Conservation (phyloP, 1,140 invertebrate species). For the Anagrus nilaparvatae region DNA sequence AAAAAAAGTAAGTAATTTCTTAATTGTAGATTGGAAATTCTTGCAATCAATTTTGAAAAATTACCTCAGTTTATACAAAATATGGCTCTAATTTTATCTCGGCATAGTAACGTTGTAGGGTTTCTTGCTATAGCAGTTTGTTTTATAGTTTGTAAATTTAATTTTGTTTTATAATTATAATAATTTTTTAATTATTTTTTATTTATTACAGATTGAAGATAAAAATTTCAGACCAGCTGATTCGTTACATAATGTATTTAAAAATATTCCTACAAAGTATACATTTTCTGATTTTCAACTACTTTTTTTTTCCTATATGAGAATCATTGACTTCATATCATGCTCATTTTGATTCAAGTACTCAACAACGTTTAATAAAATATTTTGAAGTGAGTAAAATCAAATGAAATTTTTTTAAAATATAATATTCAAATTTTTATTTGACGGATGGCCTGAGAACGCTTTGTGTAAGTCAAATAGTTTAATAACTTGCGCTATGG, state of each 20-base stretch:
- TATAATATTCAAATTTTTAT: constrained; percentile 9
- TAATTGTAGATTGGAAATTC: constrained; percentile 71
- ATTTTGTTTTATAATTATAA: neutral
- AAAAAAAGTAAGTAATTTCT: too few species aligned
- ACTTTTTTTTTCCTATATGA: constrained; percentile 70
- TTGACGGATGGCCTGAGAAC: constrained; percentile 41
- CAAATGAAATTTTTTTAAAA: constrained; percentile 4
- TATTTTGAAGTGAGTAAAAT: constrained; percentile 49
- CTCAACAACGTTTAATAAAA: constrained; percentile 68
- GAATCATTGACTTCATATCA: constrained; percentile 81
- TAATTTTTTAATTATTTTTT: constrained; percentile 1
- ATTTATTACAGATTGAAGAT: constrained; percentile 45
- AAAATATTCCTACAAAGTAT: constrained; percentile 54
- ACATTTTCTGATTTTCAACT: constrained; percentile 71
- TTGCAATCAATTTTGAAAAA: constrained; percentile 66
- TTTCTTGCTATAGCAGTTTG: constrained; percentile 64
- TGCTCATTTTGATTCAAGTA: constrained; percentile 59
- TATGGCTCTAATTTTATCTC: constrained; percentile 68
- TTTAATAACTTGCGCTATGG: constrained; percentile 82
- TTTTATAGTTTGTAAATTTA: constrained; percentile 50
- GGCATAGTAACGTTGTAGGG: constrained; percentile 60
- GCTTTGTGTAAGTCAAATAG: constrained; percentile 63
- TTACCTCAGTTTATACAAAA: constrained; percentile 77
- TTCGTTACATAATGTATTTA: constrained; percentile 48
- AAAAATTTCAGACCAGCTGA: constrained; percentile 38